phyloP scores from a whole-genome alignment of 1,140 invertebrate genomes.

The Helicoverpa armigera region DNA sequence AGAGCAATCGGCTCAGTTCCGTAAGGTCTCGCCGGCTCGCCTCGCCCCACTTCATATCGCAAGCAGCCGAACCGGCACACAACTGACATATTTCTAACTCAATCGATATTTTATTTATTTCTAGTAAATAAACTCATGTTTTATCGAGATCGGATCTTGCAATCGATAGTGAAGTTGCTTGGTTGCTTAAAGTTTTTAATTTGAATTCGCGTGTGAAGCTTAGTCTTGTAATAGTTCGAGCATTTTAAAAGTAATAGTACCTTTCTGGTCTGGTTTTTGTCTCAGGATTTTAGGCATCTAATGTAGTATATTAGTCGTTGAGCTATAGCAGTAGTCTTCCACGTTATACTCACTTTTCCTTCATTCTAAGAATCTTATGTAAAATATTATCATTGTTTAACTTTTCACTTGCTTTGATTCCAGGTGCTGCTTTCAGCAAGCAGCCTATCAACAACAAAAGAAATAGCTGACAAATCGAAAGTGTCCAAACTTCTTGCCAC shows the following conservation, averaged over 20 bases:
- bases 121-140: neutral
- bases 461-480: conserved; percentile 72
- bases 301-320: no score
- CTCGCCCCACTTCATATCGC: conserved; percentile 45
- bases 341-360: no score
- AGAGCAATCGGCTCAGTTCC: conserved; percentile 38
- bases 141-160: neutral
- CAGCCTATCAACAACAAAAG: conserved; percentile 70
- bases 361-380: no score
- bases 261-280: neutral
- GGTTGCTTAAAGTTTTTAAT: neutral
- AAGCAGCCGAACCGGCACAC: neutral
- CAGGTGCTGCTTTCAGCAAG: conserved; percentile 76
- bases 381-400: neutral
- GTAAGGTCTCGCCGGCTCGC: conserved; percentile 32
- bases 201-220: neutral
- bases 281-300: no score
- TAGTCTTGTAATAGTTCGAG: no score
- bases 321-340: no score
- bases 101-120: neutral
- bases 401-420: conserved; percentile 54
- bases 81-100: conserved; percentile 19
- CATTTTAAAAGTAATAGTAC: no score
- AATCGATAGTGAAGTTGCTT: neutral
- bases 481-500: conserved; percentile 72